These are phyloP conservation scores for Blastobasis adustella DNA, from an alignment of 2,888 invertebrate genomes.

Conservation along the genomic window DNA sequence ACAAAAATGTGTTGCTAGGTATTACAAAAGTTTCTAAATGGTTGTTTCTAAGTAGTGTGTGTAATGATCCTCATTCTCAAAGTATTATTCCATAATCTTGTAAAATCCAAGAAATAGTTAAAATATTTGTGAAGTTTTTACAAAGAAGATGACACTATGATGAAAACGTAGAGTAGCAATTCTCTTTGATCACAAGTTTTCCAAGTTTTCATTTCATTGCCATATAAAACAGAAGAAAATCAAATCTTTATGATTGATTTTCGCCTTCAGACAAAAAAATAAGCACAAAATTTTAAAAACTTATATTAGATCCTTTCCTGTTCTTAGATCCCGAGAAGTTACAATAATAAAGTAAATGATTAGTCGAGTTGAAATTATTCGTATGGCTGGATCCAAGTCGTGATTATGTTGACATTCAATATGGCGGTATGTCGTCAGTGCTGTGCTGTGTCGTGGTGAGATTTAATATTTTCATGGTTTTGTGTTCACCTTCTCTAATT, in stretches of 20 bases:
- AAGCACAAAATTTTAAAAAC: conserved; percentile 62
- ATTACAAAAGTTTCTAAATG: no score
- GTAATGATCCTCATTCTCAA: no score
- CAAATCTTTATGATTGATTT: conserved; percentile 47
- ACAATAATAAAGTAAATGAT: conserved; percentile 21
- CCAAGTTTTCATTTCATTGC: conserved; percentile 16
- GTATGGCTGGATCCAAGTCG: conserved; percentile 53
- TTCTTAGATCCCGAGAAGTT: conserved; percentile 16
- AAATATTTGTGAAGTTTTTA: no score
- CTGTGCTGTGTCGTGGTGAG: conserved; percentile 97
- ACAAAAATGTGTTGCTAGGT: no score
- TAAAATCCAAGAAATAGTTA: no score
- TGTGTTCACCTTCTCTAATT: conserved; percentile 35
- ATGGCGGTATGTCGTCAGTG: conserved; percentile 97
- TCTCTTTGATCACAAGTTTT: no score
- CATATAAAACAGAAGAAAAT: conserved; percentile 45
- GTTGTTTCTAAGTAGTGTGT: no score
- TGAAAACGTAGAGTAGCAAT: no score
- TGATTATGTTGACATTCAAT: conserved; percentile 86
- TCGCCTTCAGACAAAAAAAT: conserved; percentile 61
- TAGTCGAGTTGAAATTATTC: conserved; percentile 23
- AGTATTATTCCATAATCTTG: no score
- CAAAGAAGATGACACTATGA: no score
- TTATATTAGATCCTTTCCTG: conserved; percentile 22
- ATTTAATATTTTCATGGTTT: conserved; percentile 67